Percentiles rank a stretch among this genome's conserved stretches.
These are phyloP conservation scores for Phengaris alcon DNA, from an alignment of 2,888 invertebrate species.

Conservation along the genomic window DNA sequence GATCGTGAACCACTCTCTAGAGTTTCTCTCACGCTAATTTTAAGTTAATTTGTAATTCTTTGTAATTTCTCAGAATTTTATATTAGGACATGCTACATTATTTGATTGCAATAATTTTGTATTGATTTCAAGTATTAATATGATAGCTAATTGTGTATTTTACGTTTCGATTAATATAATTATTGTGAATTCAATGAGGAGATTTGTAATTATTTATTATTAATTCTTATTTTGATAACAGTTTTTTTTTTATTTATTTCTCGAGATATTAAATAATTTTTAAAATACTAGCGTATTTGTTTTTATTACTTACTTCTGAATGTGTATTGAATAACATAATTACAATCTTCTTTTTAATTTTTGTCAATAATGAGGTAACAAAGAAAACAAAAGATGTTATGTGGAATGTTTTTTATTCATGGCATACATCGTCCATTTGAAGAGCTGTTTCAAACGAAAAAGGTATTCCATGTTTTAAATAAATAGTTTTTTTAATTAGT, in stretches of 20 bases:
- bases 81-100: constrained; percentile 53
- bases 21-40: constrained; percentile 44
- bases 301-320: constrained; percentile 20
- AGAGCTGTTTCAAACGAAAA: constrained; percentile 70
- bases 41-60: constrained; percentile 42
- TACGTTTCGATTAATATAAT: constrained; percentile 56
- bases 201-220: constrained; percentile 66
- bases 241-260: constrained; percentile 69
- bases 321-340: background rate
- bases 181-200: constrained; percentile 53
- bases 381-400: constrained; percentile 39
- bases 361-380: background rate
- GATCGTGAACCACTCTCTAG: constrained; percentile 44
- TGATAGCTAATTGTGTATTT: constrained; percentile 50
- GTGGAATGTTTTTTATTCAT: constrained; percentile 56
- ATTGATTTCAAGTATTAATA: constrained; percentile 56
- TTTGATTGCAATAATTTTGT: constrained; percentile 49
- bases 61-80: constrained; percentile 50
- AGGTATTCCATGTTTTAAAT: constrained; percentile 71
- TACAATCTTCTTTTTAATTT: background rate
- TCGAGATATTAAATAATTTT: constrained; percentile 76
- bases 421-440: constrained; percentile 75
- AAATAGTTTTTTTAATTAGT: constrained; percentile 52
- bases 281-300: constrained; percentile 52
- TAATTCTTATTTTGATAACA: constrained; percentile 64